These are phyloP conservation scores for Cosmopolites sordidus DNA, from an alignment of 2,888 invertebrate genomes.

Conservation along the genomic window DNA sequence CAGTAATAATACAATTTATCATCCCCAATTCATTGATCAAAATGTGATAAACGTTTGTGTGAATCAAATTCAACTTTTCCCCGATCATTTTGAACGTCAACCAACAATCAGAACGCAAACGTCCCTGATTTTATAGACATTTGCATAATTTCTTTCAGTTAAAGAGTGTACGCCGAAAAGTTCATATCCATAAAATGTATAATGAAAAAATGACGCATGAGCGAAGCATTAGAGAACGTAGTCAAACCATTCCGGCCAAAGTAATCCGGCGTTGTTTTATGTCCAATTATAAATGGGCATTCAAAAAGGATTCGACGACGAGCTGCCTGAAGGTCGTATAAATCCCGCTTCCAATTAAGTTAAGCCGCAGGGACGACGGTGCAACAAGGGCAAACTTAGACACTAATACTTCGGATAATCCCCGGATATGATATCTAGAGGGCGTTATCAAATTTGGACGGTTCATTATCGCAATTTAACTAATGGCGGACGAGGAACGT, in stretches of 20 bases:
- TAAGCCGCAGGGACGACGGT: slow-evolving; percentile 40
- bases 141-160: too few relatives aligned
- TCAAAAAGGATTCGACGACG: slow-evolving; percentile 33
- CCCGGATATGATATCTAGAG: slow-evolving; percentile 45
- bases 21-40: too few relatives aligned
- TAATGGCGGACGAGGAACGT: slow-evolving; percentile 38
- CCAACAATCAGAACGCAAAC: too few relatives aligned
- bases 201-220: too few relatives aligned
- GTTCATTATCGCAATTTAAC: slow-evolving; percentile 49
- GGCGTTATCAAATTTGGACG: slow-evolving; percentile 48
- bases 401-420: slow-evolving; percentile 45
- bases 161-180: too few relatives aligned
- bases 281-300: slow-evolving; percentile 33
- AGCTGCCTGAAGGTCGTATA: slow-evolving; percentile 41
- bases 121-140: too few relatives aligned
- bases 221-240: too few relatives aligned
- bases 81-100: too few relatives aligned
- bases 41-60: too few relatives aligned
- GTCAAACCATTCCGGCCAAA: slow-evolving; percentile 13
- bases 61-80: too few relatives aligned
- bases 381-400: slow-evolving; percentile 39
- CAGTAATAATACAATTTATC: too few relatives aligned
- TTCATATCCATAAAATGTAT: too few relatives aligned
- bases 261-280: slow-evolving; percentile 26
- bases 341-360: slow-evolving; percentile 45